Percentiles rank a stretch among this genome's conserved stretches.
phyloP scores from a whole-genome alignment of 2,113 vertebrate genomes.

The Pao palembangensis region DNA sequence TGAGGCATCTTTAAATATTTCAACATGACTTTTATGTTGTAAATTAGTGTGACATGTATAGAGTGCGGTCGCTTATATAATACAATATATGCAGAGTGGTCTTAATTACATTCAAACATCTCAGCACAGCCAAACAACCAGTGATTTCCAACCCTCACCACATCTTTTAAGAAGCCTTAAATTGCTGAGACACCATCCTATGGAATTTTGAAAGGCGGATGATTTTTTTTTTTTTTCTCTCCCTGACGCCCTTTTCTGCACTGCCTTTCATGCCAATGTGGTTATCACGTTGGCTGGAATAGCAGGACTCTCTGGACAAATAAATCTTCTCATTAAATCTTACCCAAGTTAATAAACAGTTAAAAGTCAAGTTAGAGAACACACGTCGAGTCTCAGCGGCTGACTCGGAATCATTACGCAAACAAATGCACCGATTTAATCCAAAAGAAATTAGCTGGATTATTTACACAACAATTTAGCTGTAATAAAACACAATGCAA shows the following conservation, averaged over 20 bases:
- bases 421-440: slow-evolving; percentile 84
- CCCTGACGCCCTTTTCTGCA: background rate
- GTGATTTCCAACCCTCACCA: slow-evolving; percentile 11
- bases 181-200: background rate
- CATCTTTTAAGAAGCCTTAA: slow-evolving; percentile 11
- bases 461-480: slow-evolving; percentile 90
- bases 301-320: slow-evolving; percentile 31
- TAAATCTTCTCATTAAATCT: slow-evolving; percentile 45
- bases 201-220: background rate
- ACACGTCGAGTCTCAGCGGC: slow-evolving; percentile 61
- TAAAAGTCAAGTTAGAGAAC: slow-evolving; percentile 52
- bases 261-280: slow-evolving; percentile 17
- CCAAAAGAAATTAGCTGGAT: slow-evolving; percentile 79
- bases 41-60: background rate
- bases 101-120: background rate
- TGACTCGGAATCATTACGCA: slow-evolving; percentile 75
- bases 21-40: background rate
- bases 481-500: slow-evolving; percentile 89
- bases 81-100: background rate
- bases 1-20: too few relatives aligned
- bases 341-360: slow-evolving; percentile 52
- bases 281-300: slow-evolving; percentile 33
- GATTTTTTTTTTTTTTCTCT: slow-evolving; percentile 4
- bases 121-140: background rate
- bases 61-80: background rate